Percentiles rank a stretch among this genome's conserved stretches.
Conservation (phyloP, 2,797 vertebrate genomes). For the Monodelphis domestica region DNA sequence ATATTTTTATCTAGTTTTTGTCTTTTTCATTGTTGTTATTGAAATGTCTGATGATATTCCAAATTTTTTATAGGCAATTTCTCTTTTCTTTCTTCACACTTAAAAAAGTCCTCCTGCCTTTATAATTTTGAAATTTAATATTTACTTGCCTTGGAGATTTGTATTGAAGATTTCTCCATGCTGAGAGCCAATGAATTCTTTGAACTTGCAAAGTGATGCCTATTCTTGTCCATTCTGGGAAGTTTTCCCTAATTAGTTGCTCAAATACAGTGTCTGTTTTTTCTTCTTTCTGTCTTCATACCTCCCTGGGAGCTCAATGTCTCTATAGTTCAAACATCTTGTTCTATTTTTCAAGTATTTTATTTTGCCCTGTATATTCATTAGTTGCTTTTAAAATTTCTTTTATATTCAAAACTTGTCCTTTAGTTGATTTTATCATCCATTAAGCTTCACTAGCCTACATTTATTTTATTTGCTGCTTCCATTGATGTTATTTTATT, state of each 20-base stretch:
- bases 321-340: neutral
- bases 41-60: neutral
- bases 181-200: neutral
- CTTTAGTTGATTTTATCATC: neutral
- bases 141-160: neutral
- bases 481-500: neutral
- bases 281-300: neutral
- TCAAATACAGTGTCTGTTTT: neutral
- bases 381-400: neutral
- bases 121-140: neutral
- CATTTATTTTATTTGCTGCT: neutral
- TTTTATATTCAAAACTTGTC: neutral
- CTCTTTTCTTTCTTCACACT: neutral
- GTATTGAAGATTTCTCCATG: neutral
- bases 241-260: neutral
- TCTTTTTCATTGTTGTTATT: neutral
- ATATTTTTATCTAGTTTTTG: neutral
- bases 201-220: neutral
- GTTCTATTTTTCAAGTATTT: neutral
- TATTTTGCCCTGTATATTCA: neutral
- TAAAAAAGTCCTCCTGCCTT: neutral
- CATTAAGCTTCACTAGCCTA: neutral
- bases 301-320: neutral
- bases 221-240: neutral
- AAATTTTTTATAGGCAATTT: neutral